Evolutionary conservation across 2,113 vertebrate genomes (phyloP), one percentile per base, ranked within the genome.

Genomic region (Leptodactylus fuscus): DNA sequence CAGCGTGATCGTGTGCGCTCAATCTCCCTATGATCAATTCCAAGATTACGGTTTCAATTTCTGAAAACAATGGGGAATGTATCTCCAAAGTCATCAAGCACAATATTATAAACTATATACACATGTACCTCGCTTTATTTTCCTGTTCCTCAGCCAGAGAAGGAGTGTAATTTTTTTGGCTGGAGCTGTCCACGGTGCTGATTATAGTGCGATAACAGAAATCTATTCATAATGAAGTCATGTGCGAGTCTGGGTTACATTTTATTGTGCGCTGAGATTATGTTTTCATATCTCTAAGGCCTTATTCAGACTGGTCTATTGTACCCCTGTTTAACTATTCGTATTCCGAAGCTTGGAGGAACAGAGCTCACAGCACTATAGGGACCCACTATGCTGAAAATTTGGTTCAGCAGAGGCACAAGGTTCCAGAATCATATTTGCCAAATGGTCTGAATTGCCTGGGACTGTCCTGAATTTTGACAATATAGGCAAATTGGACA

Each of bases 11-110:
- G 6, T 67, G 29, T 67, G 32, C 58, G 24, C 62, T 67, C 62
- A 67, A 36, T 67, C 29, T 67, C 62, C 62, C 32, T 67, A 69
- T 38, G 65, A 69, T 36, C 65, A 69, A 69, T 69, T 36, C 65
- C 10, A 36, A 69, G 32, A 38, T 38, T 69, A 38, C 65, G 29
- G 32, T 38, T 69, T 22, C 65, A 36, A 69, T 69, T 69, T 69
- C 65, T 69, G 32, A 38, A 38, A 69, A 38, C 65, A 69, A 69
- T 69, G 65, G 34, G 65, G 32, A 69, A 67, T 38, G 65, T 69
- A 69, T 69, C 65, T 36, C 16, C 7, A 36, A 67, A 67, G 65
- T 69, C 65, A 69, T 36, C 65, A 38, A 38, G 65, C 65, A 4
- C 32, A 7, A 38, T 69, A 22, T 69, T 36, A 22, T 38, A 69